Base-by-base conservation (phyloP, 2,888 invertebrate genomes). In the Mesodorylaimus sp. region DNA sequence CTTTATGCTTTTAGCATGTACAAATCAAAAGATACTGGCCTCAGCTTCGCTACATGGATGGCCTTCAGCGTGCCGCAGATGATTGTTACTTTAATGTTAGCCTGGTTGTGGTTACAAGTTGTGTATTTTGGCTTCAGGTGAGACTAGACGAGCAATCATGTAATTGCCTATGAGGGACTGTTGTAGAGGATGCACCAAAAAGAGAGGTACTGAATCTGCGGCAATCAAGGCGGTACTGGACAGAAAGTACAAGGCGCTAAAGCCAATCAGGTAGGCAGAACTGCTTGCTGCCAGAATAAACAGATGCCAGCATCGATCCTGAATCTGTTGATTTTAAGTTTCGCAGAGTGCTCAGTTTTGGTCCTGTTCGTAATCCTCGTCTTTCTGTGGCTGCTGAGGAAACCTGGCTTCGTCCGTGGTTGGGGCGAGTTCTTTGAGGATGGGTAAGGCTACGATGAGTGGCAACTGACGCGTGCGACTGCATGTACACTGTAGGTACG, bases 71-170 rank as follows among this genome's bases (percentile, higher is more conserved):
- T 60, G 10, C 58, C 58, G 10, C 53, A 51, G 36, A 39, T 53
- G 41, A n/a, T 62, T 27, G 42, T 66, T 16, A 56, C 59, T 10
- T 55, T 67, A 21, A 1, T 66, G 7, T 21, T 39, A 21, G 41
- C 41, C 21, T 39, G 41, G 41, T n/a, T 39, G 7, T 39, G 41
- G 41, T 21, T 39, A 21, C 10, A 19, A 21, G 21, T 39, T 21
- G 21, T 39, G 41, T 39, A 19, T 21, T n/a, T 39, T 7, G 41
- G 41, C 10, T 39, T 7, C n/a, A 10, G 41, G 41, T 39, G 10
- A 16, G 10, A 32, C n/a, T n/a, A n/a, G n/a, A n/a, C n/a, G n/a
- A n/a, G n/a, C n/a, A n/a, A n/a, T n/a, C n/a, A n/a, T n/a, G n/a
- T n/a, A n/a, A n/a, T n/a, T n/a, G n/a, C n/a, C n/a, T n/a, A n/a